Evolutionary conservation across 2,113 vertebrate genomes (phyloP).

Genomic region (Neolamprologus sp.): DNA sequence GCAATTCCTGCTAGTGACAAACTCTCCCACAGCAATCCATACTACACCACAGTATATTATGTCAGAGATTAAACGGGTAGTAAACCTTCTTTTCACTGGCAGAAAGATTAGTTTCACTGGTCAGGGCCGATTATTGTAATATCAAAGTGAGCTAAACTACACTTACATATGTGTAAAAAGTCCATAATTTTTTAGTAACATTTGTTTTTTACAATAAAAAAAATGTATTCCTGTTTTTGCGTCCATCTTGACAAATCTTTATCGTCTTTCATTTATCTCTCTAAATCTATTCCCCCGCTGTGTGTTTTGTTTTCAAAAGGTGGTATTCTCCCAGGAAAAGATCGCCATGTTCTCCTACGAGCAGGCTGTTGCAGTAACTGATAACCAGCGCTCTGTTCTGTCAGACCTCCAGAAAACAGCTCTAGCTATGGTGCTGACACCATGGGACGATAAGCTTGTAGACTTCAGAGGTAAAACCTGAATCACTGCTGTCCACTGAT

Average conservation of each 20-base stretch:
- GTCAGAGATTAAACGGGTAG: neutral
- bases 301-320: conserved; percentile 29
- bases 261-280: neutral
- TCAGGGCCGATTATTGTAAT: neutral
- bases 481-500: neutral
- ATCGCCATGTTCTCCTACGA: conserved; percentile 74
- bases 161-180: neutral
- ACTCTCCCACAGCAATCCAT: neutral
- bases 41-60: neutral
- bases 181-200: neutral
- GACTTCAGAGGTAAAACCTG: conserved; percentile 62
- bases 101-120: neutral
- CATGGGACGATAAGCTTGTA: conserved; percentile 57
- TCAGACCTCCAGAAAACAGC: conserved; percentile 60
- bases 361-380: conserved; percentile 70
- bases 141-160: neutral
- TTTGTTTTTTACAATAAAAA: neutral
- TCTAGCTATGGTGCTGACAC: conserved; percentile 70
- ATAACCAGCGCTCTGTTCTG: conserved; percentile 45
- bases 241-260: neutral
- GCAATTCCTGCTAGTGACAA: neutral
- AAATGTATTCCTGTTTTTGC: neutral
- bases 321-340: conserved; percentile 64
- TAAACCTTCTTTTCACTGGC: neutral
- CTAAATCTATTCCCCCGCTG: neutral